These are phyloP conservation scores for Drosophila ananassae DNA, from an alignment of 1,140 invertebrate genomes.

Conservation along the genomic window DNA sequence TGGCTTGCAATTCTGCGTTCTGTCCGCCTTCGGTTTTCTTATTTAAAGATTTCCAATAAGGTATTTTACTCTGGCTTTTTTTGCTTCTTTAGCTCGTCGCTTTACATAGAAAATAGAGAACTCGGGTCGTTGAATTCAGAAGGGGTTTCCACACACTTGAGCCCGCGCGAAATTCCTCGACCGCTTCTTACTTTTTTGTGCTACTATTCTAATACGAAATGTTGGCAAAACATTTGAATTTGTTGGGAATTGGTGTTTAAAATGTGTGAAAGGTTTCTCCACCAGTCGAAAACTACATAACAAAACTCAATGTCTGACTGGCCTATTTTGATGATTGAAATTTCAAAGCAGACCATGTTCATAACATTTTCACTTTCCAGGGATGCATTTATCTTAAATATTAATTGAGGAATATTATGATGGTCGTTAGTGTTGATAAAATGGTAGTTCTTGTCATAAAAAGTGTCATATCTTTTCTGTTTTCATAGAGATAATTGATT, in stretches of 20 bases:
- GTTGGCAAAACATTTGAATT: constrained; percentile 74
- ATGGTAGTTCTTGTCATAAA: no score
- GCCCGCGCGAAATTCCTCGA: constrained; percentile 56
- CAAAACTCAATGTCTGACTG: constrained; percentile 43
- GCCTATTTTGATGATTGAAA: constrained; percentile 19
- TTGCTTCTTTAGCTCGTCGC: constrained; percentile 13
- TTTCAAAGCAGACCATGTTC: constrained; percentile 40
- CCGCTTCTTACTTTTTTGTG: constrained; percentile 52
- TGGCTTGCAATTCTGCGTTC: constrained; percentile 4
- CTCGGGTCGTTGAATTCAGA: constrained; percentile 43
- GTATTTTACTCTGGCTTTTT: constrained; percentile 3
- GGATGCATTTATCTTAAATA: constrained; percentile 3
- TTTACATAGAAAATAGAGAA: constrained; percentile 59
- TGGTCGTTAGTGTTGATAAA: not conserved
- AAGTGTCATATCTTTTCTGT: no score
- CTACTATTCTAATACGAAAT: constrained; percentile 49
- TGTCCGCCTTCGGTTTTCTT: not conserved
- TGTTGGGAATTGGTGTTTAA: constrained; percentile 74
- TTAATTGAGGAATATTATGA: no score
- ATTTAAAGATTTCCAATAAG: not conserved
- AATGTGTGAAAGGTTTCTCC: constrained; percentile 71
- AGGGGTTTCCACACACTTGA: constrained; percentile 47
- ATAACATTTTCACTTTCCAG: not conserved
- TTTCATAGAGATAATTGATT: no score
- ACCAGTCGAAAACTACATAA: constrained; percentile 76